Percentiles rank a stretch among this genome's conserved stretches.
Evolutionary conservation across 92 coral and sea anemone genomes (phyloP).

Genomic region (Anthopleura xanthogrammica): DNA sequence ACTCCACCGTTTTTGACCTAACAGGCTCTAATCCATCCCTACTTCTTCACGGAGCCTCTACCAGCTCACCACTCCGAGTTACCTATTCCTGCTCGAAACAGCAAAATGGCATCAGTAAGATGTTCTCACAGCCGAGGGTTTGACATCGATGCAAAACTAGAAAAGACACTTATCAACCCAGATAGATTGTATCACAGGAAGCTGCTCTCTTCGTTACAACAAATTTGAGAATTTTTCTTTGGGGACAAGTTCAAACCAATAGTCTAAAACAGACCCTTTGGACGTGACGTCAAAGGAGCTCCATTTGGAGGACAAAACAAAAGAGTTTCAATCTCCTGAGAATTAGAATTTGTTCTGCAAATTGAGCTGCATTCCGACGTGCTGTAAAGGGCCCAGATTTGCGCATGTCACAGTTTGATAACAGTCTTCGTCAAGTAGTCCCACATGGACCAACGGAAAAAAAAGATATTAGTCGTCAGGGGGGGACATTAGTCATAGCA

Average conservation of each 20-base stretch:
- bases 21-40: conserved; percentile 95
- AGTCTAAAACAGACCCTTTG: no score
- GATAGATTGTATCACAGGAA: conserved; percentile 67
- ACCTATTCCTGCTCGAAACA: conserved; percentile 95
- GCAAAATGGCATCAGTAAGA: conserved; percentile 74
- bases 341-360: no score
- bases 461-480: no score
- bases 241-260: no score
- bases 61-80: conserved; percentile 99
- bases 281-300: background rate
- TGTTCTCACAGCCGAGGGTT: conserved; percentile 71
- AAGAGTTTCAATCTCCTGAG: no score
- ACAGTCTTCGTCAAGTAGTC: no score
- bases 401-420: no score
- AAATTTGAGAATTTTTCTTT: background rate
- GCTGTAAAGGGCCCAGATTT: no score
- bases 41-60: conserved; percentile 95
- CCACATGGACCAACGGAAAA: no score
- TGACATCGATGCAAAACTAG: conserved; percentile 81
- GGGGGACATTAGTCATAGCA: no score
- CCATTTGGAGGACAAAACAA: no score
- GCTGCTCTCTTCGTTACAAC: conserved; percentile 24
- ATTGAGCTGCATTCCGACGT: no score
- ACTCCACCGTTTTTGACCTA: background rate
- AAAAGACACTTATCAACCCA: conserved; percentile 86